Percentiles rank a stretch among this genome's conserved stretches.
These are phyloP conservation scores for Sepiola atlantica DNA, from an alignment of 2,888 invertebrate genomes.

Conservation along the genomic window DNA sequence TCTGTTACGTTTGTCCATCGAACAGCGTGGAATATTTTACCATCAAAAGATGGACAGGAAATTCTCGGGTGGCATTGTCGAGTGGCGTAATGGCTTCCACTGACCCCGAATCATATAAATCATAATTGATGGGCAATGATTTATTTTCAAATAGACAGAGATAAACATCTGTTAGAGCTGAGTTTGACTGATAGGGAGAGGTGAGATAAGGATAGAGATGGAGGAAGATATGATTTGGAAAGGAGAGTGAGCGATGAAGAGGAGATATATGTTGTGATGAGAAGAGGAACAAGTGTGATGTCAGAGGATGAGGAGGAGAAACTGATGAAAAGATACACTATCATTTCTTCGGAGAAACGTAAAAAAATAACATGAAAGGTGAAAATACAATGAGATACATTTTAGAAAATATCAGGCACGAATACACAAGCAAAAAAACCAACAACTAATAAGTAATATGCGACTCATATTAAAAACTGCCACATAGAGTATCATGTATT, in stretches of 20 bases:
- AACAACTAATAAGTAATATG: no score
- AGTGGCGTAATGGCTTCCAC: neutral
- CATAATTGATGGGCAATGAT: neutral
- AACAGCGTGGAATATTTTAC: neutral
- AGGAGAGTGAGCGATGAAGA: neutral
- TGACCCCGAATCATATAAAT: neutral
- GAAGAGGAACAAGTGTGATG: neutral
- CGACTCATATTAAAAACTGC: no score
- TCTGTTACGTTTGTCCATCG: neutral
- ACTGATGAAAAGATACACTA: no score
- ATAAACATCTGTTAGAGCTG: neutral
- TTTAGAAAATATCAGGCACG: no score
- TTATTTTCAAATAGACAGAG: neutral
- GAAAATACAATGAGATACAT: neutral
- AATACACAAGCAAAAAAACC: no score
- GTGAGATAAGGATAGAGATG: neutral
- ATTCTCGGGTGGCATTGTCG: neutral
- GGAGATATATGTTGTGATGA: no score
- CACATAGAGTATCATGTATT: no score
- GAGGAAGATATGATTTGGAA: neutral
- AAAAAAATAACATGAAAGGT: neutral
- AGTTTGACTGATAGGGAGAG: neutral
- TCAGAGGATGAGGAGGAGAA: no score
- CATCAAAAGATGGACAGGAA: neutral
- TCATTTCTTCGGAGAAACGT: no score